Evolutionary conservation across 2,888 invertebrate species (phyloP).

Genomic region (Stomorhina lunata): DNA sequence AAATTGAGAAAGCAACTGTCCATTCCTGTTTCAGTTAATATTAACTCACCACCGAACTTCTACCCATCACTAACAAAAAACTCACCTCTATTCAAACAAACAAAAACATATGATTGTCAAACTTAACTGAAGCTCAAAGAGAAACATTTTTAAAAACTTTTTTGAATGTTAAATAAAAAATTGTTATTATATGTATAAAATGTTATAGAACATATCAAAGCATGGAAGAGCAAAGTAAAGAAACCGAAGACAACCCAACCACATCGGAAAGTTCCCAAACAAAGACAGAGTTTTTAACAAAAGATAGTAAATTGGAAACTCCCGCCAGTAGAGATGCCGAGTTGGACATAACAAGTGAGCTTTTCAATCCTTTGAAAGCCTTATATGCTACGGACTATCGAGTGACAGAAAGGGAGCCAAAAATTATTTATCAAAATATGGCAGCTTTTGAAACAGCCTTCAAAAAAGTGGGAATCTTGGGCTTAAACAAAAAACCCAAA

Average conservation of each 20-base stretch:
- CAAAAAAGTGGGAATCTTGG: slow-evolving; percentile 75
- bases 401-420: slow-evolving; percentile 81
- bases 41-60: no score
- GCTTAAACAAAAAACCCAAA: slow-evolving; percentile 69
- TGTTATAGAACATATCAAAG: neutral
- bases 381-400: slow-evolving; percentile 82
- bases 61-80: no score
- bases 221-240: slow-evolving; percentile 32
- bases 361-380: slow-evolving; percentile 87
- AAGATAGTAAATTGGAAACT: neutral
- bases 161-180: neutral
- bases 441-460: slow-evolving; percentile 82
- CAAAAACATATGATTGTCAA: no score
- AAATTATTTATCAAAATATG: slow-evolving; percentile 87
- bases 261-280: neutral
- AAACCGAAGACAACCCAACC: neutral
- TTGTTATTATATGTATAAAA: neutral
- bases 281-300: neutral
- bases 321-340: slow-evolving; percentile 46
- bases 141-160: neutral
- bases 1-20: no score
- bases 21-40: no score
- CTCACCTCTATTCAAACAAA: no score
- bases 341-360: slow-evolving; percentile 81
- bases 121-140: no score